phyloP scores from a whole-genome alignment of 1,140 invertebrate species.

The Cardiocondyla obscurior region DNA sequence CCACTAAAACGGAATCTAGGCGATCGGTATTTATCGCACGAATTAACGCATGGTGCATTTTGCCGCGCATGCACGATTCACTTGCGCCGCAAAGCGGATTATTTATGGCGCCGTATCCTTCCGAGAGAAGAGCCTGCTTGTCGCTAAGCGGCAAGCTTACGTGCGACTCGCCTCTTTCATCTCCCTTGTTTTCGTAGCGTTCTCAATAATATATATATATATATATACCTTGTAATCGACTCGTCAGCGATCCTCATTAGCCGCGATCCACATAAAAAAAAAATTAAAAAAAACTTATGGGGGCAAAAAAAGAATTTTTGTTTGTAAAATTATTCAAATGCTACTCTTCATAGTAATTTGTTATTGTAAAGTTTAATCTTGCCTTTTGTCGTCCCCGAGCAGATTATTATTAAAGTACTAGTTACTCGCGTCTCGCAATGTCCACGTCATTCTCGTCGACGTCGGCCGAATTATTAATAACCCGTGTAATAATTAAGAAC shows the following conservation, averaged over 20 bases:
- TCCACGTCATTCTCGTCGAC: neutral
- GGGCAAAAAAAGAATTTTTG: neutral
- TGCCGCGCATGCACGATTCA: slow-evolving; percentile 59
- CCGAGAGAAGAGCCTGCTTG: slow-evolving; percentile 4
- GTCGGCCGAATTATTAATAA: slow-evolving; percentile 15
- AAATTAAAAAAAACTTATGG: neutral
- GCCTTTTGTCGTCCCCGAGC: neutral
- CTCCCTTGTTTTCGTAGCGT: neutral
- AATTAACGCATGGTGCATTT: slow-evolving; percentile 57
- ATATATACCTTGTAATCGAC: neutral
- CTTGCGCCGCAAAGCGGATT: slow-evolving; percentile 54
- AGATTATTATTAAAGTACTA: neutral
- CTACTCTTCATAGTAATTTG: neutral
- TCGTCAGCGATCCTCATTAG: neutral
- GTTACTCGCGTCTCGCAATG: neutral
- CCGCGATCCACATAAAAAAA: neutral
- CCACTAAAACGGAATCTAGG: slow-evolving; percentile 17
- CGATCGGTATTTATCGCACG: slow-evolving; percentile 57
- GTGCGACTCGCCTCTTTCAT: slow-evolving; percentile 32
- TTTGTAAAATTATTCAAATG: neutral
- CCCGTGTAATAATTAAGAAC: slow-evolving; percentile 28
- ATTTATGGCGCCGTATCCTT: slow-evolving; percentile 53
- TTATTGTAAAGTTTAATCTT: neutral
- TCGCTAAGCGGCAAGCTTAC: slow-evolving; percentile 16
- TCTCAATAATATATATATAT: slow-evolving; percentile 5